Conservation (phyloP, 2,797 vertebrate species). For the Brotula barbata region DNA sequence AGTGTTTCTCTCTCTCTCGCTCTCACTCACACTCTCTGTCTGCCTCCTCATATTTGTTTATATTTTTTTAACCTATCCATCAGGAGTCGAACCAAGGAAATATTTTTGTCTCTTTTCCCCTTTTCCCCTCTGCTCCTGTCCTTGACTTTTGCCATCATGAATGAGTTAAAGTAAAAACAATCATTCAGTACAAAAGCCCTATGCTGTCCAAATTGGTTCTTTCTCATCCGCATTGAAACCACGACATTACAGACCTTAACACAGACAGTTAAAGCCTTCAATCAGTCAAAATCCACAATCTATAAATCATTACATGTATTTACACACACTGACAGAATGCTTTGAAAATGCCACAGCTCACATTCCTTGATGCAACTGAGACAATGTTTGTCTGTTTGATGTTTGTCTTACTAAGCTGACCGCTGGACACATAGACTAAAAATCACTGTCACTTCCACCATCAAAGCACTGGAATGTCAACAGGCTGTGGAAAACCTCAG, state of each 20-base stretch:
- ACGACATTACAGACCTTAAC: conserved; percentile 50
- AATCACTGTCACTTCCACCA: conserved; percentile 52
- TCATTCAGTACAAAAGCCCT: too few species aligned
- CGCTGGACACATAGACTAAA: conserved; percentile 58
- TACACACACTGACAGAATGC: conserved; percentile 30
- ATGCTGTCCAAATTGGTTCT: conserved; percentile 26
- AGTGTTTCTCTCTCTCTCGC: conserved; percentile 21
- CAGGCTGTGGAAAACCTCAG: conserved; percentile 53
- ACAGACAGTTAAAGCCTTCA: neutral
- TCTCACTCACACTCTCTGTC: conserved; percentile 16
- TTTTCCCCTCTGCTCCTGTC: neutral
- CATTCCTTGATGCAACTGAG: conserved; percentile 62
- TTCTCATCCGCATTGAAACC: conserved; percentile 43
- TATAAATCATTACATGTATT: conserved; percentile 57
- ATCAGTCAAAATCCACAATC: conserved; percentile 16
- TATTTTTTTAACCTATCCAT: conserved; percentile 13
- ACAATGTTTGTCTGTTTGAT: conserved; percentile 70
- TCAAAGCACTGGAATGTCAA: conserved; percentile 64
- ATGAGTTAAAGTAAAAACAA: too few species aligned
- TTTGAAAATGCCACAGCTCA: conserved; percentile 59
- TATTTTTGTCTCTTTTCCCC: conserved; percentile 23
- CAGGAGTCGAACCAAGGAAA: conserved; percentile 30
- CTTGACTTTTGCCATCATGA: conserved; percentile 35
- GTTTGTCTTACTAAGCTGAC: conserved; percentile 61
- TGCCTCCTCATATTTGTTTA: conserved; percentile 28